phyloP scores from a whole-genome alignment of 2,113 vertebrate species.

The Nothocercus nigrocapillus region DNA sequence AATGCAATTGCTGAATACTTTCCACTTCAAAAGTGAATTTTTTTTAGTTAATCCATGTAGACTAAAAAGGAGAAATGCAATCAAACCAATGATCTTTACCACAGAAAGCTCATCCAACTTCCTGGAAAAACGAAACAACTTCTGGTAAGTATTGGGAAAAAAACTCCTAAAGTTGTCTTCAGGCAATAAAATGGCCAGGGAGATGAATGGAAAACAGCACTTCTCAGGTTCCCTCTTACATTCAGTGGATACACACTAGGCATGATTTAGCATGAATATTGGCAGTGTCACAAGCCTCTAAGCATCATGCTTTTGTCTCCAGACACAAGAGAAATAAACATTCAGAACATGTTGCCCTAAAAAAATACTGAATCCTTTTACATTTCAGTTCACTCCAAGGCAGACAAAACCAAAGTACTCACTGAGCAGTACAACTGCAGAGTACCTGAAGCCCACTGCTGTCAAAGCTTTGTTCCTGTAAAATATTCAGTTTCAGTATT shows the following conservation, averaged over 20 bases:
- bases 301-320: neutral
- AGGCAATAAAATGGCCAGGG: neutral
- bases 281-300: neutral
- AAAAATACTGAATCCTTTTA: neutral
- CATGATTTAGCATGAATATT: neutral
- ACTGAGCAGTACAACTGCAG: rapidly evolving
- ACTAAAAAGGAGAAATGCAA: neutral
- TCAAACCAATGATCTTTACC: neutral
- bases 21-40: neutral
- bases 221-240: neutral
- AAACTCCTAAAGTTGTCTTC: neutral
- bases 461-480: neutral
- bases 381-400: neutral
- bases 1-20: neutral
- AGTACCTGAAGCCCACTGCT: neutral
- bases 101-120: neutral
- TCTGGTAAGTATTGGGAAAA: neutral
- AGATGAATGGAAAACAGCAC: neutral
- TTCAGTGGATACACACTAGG: neutral
- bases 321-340: neutral
- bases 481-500: neutral
- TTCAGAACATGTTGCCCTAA: neutral
- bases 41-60: neutral
- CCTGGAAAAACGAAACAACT: neutral
- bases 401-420: neutral